Evolutionary conservation across 2,797 vertebrate species (phyloP).

Genomic region (Melanogrammus aeglefinus): DNA sequence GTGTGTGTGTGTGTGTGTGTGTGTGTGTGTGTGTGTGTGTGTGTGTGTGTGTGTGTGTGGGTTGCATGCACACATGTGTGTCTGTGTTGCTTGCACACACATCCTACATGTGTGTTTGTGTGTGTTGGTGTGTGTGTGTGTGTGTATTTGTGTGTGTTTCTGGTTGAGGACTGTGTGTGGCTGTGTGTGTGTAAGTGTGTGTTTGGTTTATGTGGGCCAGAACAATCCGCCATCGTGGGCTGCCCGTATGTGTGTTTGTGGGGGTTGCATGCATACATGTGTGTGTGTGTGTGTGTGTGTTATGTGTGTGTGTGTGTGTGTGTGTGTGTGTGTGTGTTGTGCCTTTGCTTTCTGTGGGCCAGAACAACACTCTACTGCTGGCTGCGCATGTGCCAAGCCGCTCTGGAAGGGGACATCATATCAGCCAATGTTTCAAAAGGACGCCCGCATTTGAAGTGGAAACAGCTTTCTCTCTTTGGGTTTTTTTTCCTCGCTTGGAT

Average conservation of each 20-base stretch:
- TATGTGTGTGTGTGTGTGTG: neutral
- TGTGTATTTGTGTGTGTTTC: neutral
- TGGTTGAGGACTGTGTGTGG: neutral
- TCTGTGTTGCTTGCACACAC: too few relatives aligned
- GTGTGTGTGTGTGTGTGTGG: too few relatives aligned
- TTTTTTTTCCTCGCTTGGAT: slow-evolving; percentile 7
- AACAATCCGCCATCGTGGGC: too few relatives aligned
- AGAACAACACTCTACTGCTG: too few relatives aligned
- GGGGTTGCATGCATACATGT: slow-evolving; percentile 5
- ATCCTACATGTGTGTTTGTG: too few relatives aligned
- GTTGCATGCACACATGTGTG: too few relatives aligned
- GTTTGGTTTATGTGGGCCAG: too few relatives aligned
- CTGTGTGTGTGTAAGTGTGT: slow-evolving; percentile 28
- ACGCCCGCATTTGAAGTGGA: slow-evolving; percentile 40
- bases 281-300: neutral
- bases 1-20: too few relatives aligned
- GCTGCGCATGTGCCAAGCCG: too few relatives aligned
- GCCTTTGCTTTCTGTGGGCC: too few relatives aligned
- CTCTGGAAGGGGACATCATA: slow-evolving; percentile 47
- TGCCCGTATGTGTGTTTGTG: too few relatives aligned
- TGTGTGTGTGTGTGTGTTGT: neutral
- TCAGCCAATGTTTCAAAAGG: slow-evolving; percentile 39
- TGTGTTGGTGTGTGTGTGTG: slow-evolving; percentile 21
- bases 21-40: too few relatives aligned
- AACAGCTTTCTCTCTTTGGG: slow-evolving; percentile 22